Evolutionary conservation across 2,888 invertebrate species (phyloP), one percentile per base, ranked within the genome.

Genomic region (Brenthis hecate): DNA sequence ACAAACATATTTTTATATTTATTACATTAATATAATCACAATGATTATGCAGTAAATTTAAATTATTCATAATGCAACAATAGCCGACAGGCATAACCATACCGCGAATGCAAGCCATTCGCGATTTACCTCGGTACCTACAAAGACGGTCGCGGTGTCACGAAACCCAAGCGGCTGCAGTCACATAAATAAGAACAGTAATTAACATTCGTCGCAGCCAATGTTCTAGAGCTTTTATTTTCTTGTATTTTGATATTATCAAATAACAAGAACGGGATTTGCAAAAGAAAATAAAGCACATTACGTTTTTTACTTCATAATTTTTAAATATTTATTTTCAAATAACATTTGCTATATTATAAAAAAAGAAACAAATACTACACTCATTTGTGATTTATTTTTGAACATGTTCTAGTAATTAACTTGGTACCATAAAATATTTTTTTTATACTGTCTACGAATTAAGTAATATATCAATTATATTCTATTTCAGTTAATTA

Each of bases 101-200:
- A 82, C 74, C 75, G 74, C 62, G 75, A 85, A 58, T 76, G 68
- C 70, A 72, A 75, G 75, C 74, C 76, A 74, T 57, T 72, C 48
- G 72, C 81, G 77, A 87, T 86, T 88, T 87, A 86, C 85, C 85
- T 82, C n/a, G 68, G 79, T 81, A 76, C 78, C 75, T 73, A 78
- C 79, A 73, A 77, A 77, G 78, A 78, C 79, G 77, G 76, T 43
- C 11, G 36, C 36, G 2, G 36, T 80, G 87, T 85, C 87, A 86
- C 88, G 85, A 79, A 86, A 85, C 81, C 74, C 77, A 76, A 75
- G 75, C 77, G 78, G 79, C 80, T 85, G 87, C 86, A 85, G 86
- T 84, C 81, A 81, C 86, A 88, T 89, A 89, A 91, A 89, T 87
- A 87, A 83, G 74, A 78, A 75, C 77, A 72, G 83, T 84, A 89